A percentile compares a stretch with the other conserved stretches of the same genome.
Conservation (phyloP, 2,113 vertebrate genomes). For the Reinhardtius hippoglossoides region DNA sequence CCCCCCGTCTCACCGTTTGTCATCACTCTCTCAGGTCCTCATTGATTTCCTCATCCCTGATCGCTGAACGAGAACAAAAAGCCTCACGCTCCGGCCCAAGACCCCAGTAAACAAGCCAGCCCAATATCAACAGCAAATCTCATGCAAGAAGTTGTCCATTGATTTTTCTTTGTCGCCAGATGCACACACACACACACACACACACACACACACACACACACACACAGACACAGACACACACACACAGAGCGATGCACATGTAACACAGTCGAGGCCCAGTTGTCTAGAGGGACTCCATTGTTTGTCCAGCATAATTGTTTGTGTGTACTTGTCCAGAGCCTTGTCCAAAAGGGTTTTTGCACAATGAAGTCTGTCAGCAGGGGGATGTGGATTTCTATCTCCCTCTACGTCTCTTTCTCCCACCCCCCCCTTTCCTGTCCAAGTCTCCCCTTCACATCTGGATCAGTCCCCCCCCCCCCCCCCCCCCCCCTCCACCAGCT, state of each 20-base stretch:
- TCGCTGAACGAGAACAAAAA: slow-evolving; percentile 64
- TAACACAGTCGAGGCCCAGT: slow-evolving; percentile 50
- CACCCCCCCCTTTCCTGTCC: slow-evolving; percentile 59
- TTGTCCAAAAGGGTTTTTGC: slow-evolving; percentile 52
- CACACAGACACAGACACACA: slow-evolving; percentile 8
- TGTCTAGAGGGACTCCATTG: slow-evolving; percentile 69
- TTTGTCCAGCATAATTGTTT: slow-evolving; percentile 69
- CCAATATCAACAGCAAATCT: slow-evolving; percentile 66
- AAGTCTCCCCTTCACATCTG: slow-evolving; percentile 74
- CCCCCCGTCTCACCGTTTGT: slow-evolving; percentile 36
- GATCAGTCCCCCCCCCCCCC: slow-evolving; percentile 37
- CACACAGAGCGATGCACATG: neutral
- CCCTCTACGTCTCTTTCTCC: slow-evolving; percentile 23
- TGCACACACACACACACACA: slow-evolving; percentile 20
- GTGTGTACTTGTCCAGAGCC: slow-evolving; percentile 53
- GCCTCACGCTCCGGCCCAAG: slow-evolving; percentile 31
- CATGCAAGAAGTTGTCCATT: slow-evolving; percentile 65
- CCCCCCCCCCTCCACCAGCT: slow-evolving; percentile 62
- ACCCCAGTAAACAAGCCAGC: slow-evolving; percentile 51
- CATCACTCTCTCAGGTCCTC: slow-evolving; percentile 20
- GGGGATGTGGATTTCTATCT: slow-evolving; percentile 63
- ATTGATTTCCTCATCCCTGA: slow-evolving; percentile 60
- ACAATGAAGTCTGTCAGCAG: slow-evolving; percentile 71
- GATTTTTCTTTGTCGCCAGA: slow-evolving; percentile 60
- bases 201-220: too few relatives aligned